Evolutionary conservation across 2,797 vertebrate species (phyloP).

Genomic region (Arremon aurantiirostris): DNA sequence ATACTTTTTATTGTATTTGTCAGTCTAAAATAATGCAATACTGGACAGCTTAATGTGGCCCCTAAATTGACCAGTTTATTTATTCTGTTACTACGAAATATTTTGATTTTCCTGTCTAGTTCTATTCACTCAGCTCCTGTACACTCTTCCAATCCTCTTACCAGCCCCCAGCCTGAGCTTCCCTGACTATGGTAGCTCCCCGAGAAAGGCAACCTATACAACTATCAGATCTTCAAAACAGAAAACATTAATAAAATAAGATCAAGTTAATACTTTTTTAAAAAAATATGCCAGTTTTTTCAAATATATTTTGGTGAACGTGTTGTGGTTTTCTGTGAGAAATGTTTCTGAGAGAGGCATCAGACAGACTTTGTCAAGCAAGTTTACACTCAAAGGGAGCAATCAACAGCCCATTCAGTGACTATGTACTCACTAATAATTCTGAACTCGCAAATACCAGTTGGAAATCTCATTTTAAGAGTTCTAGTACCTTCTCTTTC

Average conservation of each 20-base stretch:
- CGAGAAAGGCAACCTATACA: background rate
- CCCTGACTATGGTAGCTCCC: background rate
- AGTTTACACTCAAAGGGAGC: background rate
- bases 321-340: background rate
- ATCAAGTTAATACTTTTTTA: background rate
- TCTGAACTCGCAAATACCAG: background rate
- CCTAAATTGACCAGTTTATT: constrained; percentile 25
- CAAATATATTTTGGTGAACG: background rate
- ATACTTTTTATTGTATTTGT: background rate
- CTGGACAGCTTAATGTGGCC: background rate
- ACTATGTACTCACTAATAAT: background rate
- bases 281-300: background rate
- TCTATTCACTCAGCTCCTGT: background rate
- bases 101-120: background rate
- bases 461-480: background rate
- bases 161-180: background rate
- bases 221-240: background rate
- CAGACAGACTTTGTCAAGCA: background rate
- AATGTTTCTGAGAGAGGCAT: background rate
- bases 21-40: constrained; percentile 17
- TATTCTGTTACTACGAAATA: background rate
- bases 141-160: background rate
- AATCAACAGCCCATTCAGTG: background rate
- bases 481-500: background rate
- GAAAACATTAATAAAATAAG: background rate